Conservation (phyloP, 2,113 vertebrate species). For the Syrmaticus mikado region DNA sequence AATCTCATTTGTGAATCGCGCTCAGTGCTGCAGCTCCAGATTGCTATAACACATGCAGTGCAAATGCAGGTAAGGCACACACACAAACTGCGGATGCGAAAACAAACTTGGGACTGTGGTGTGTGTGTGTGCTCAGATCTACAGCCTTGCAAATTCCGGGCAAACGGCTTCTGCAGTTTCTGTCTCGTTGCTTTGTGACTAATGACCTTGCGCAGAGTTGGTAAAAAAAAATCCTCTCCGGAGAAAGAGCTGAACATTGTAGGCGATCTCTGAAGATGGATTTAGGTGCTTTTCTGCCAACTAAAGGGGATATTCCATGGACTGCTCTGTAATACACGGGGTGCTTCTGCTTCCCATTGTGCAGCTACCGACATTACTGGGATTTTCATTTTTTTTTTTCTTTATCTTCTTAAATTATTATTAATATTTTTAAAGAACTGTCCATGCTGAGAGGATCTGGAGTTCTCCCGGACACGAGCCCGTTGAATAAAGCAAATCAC, state of each 20-base stretch:
- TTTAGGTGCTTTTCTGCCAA: slow-evolving; percentile 65
- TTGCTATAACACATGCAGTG: slow-evolving; percentile 88
- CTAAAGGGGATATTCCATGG: slow-evolving; percentile 52
- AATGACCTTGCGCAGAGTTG: slow-evolving; percentile 87
- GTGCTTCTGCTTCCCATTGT: slow-evolving; percentile 35
- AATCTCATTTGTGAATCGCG: slow-evolving; percentile 96
- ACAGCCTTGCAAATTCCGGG: slow-evolving; percentile 34
- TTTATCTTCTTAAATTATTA: not conserved
- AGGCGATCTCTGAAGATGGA: slow-evolving; percentile 75
- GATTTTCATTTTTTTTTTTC: not conserved
- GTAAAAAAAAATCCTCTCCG: slow-evolving; percentile 71
- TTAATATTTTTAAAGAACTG: not conserved
- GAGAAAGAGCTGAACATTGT: slow-evolving; percentile 70
- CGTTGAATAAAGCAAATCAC: slow-evolving; percentile 68
- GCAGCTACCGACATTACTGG: slow-evolving; percentile 55
- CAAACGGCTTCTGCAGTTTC: slow-evolving; percentile 71
- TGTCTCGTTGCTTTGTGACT: slow-evolving; percentile 77
- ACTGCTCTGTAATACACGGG: slow-evolving; percentile 58
- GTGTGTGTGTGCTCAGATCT: slow-evolving; percentile 14
- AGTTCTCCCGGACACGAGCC: slow-evolving; percentile 64
- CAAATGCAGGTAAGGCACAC: slow-evolving; percentile 90
- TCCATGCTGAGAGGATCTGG: slow-evolving; percentile 61
- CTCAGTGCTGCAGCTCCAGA: slow-evolving; percentile 92
- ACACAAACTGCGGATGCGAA: slow-evolving; percentile 81
- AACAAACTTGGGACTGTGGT: slow-evolving; percentile 79